Evolutionary conservation across 2,888 invertebrate species (phyloP).

Genomic region (Drosophila nr. perissopoda): DNA sequence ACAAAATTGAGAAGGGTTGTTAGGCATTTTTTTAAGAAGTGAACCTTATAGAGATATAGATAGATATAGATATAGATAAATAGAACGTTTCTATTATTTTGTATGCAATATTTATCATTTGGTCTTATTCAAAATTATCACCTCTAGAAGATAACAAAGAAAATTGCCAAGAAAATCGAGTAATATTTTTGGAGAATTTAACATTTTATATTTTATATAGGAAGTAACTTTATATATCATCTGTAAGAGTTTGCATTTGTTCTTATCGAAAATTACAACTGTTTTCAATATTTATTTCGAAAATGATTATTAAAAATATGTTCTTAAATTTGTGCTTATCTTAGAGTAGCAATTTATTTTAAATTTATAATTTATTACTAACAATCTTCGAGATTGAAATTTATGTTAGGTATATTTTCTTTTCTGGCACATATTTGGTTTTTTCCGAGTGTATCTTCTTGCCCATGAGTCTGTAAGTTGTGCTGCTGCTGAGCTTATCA

Average conservation of each 20-base stretch:
- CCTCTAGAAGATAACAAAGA: neutral
- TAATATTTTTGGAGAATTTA: neutral
- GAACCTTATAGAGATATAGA: neutral
- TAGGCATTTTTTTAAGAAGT: neutral
- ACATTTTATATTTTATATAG: neutral
- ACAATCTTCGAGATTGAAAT: neutral
- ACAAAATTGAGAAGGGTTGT: fast-evolving
- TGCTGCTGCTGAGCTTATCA: constrained; percentile 21
- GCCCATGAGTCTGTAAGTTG: neutral
- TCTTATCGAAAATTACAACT: neutral
- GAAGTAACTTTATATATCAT: neutral
- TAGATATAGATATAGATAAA: too few relatives aligned
- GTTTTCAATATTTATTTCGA: neutral
- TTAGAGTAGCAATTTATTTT: neutral
- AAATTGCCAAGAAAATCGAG: neutral
- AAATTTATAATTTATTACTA: neutral
- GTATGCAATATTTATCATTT: neutral
- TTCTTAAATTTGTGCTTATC: neutral
- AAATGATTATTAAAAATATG: neutral
- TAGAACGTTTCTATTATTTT: neutral
- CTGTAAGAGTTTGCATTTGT: neutral
- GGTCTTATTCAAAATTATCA: neutral
- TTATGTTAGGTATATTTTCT: too few relatives aligned
- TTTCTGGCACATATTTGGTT: neutral
- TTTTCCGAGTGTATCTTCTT: neutral